A percentile compares a stretch with the other conserved stretches of the same genome.
Evolutionary conservation across 1,140 invertebrate genomes (phyloP).

Genomic region (Mesaphorura yosii): DNA sequence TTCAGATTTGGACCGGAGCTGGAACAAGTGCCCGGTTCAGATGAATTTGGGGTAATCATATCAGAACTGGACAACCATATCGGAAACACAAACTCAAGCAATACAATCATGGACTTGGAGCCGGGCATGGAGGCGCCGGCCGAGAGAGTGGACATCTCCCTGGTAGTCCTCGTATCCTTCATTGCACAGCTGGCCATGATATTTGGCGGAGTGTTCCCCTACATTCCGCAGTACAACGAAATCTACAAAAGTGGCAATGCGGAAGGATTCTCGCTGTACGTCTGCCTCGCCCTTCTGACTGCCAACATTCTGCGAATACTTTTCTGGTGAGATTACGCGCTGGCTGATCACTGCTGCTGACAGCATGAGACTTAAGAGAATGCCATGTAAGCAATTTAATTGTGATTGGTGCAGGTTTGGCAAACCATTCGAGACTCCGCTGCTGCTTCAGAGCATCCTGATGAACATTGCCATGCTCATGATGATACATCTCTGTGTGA

Average conservation of each 20-base stretch:
- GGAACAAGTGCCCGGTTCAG: too few species aligned
- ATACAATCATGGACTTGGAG: too few species aligned
- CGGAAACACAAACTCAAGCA: too few species aligned
- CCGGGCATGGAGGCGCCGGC: too few species aligned
- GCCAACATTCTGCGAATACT: conserved; percentile 93
- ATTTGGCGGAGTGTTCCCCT: conserved; percentile 74
- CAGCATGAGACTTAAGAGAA: neutral
- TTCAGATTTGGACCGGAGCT: too few species aligned
- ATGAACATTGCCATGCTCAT: conserved; percentile 95
- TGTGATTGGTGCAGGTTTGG: conserved; percentile 72
- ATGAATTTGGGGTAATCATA: too few species aligned
- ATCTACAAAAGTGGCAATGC: conserved; percentile 80
- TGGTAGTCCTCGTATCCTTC: conserved; percentile 12
- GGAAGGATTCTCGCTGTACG: conserved; percentile 91
- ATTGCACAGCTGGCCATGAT: conserved; percentile 52
- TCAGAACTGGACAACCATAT: too few species aligned
- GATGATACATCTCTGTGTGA: conserved; percentile 89
- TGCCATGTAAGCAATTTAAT: neutral
- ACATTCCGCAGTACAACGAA: conserved; percentile 86
- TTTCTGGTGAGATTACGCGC: conserved; percentile 77
- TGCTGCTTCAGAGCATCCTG: conserved; percentile 90
- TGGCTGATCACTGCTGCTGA: neutral
- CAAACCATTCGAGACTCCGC: conserved; percentile 84
- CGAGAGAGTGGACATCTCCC: neutral
- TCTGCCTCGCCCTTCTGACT: conserved; percentile 84